Evolutionary conservation across 2,888 invertebrate genomes (phyloP), one percentile per base, ranked within the genome.

Genomic region (Dynastes tityus): DNA sequence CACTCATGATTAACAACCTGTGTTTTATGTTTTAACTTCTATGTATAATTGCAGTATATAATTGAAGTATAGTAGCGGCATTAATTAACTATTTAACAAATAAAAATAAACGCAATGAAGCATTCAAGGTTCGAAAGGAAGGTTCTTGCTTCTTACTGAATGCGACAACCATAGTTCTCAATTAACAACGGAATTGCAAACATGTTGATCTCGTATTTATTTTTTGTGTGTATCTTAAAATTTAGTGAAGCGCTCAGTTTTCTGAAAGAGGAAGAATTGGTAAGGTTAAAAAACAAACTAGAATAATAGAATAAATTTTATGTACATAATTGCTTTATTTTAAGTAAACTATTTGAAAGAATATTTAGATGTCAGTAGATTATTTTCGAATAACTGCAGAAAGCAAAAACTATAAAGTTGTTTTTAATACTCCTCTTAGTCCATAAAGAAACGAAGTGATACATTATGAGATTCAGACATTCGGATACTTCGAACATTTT

Each of bases 71-170:
- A 55, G 29, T 8, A 73, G 13, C 22, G 53, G 11, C 58, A 61
- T 73, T 61, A 61, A 22, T 73, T 61, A 61, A 8, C 11, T 32
- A 32, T n/a, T 63, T 32, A 63, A 2, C 27, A 29, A 29, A 29
- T 13, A 63, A 29, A 53, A 58, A 61, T 61, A 74, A 61, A 49
- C 27, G 58, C 9, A 16, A 53, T 40, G 22, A 8, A 29, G 32
- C 40, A 45, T 61, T 74, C 73, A 74, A 74, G 73, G 73, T 40
- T 61, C 37, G 61, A 49, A n/a, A 74, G 16, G 73, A 74, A 74
- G 73, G 73, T 74, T 74, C 61, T 74, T 73, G 40, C 37, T 73
- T 32, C 27, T 49, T 68, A 51, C 8, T 51, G 22, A 16, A 13
- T 32, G 51, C 29, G 22, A 51, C 22, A 68, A 29, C 51, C 68